These are phyloP conservation scores for Montipora cactus DNA, from an alignment of 64 coral and sea anemone genomes.

Conservation along the genomic window DNA sequence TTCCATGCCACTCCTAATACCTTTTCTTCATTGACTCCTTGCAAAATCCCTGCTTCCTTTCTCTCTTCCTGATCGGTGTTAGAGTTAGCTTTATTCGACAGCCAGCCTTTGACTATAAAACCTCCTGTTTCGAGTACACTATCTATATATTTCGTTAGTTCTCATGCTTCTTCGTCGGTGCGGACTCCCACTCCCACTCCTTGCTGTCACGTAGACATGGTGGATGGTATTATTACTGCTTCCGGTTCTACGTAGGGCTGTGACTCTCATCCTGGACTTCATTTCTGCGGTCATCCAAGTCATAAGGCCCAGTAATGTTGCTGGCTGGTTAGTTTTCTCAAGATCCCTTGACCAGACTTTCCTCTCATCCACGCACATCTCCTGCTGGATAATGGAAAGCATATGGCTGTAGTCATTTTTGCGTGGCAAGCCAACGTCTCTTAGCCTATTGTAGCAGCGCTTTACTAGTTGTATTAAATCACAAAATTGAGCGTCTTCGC, in stretches of 20 bases:
- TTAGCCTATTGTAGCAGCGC: neutral
- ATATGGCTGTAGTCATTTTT: neutral
- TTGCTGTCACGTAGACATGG: neutral
- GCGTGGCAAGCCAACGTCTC: neutral
- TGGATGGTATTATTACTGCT: slow-evolving; percentile 15
- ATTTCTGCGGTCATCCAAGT: no score
- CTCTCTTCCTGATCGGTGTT: neutral
- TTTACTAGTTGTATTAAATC: no score
- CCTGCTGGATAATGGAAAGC: neutral
- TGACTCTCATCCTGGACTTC: slow-evolving; percentile 67
- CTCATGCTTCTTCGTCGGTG: slow-evolving; percentile 15
- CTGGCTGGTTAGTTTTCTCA: no score
- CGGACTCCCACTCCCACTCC: neutral
- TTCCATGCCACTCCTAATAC: no score
- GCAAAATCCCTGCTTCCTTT: no score
- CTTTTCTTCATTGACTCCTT: no score
- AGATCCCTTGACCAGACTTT: no score
- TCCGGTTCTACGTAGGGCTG: slow-evolving; percentile 19
- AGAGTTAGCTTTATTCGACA: neutral
- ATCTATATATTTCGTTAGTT: slow-evolving; percentile 23
- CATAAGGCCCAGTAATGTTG: no score
- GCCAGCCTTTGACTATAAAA: slow-evolving; percentile 51
- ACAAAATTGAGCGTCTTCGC: no score
- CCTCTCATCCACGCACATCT: no score
- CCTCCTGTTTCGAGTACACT: neutral